Base-by-base conservation (phyloP, 2,888 invertebrate species). In the Mycalesis mineus region DNA sequence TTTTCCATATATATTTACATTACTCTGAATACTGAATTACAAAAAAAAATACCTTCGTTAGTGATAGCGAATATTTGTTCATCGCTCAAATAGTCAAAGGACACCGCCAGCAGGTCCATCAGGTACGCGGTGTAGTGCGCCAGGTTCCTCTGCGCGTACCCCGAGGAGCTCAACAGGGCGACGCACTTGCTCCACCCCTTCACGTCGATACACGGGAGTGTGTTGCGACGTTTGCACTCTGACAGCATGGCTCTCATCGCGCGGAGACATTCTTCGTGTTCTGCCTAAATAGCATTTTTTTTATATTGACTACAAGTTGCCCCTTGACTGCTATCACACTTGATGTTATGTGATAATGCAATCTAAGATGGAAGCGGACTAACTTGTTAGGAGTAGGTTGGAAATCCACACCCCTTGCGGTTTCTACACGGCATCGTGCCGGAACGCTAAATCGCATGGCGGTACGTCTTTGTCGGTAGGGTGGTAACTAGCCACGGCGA, bases 41-140 rank as follows among this genome's bases (percentile, higher is more conserved):
- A 2, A 2, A 22, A 22, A 22, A 22, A 22, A 11, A 28, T 40
- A 62, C 62, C 60, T 40, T 37, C 47, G 0, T 47, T 42, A 0
- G 62, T n/a, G 0, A 58, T 0, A 11, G 55, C 50, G 67, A 69
- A 2, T 73, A 65, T 7, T 71, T 73, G 9, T 33, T 45, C 29
- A 50, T 37, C 13, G 58, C 48, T 50, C 11, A 70, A 39, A 57
- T 69, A 68, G 22, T 56, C 68, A 17, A 78, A 61, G 4, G 78
- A 66, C 1, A 79, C 64, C 0, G 61, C 55, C 15, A 82, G 59
- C 1, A 77, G 13, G 49, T 81, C 77, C 14, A 58, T 53, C 50
- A 74, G 54, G 50, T 62, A 68, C 28, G 68, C 64, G 65, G 66
- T 67, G 31, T 68, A 66, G 31, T 51, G 11, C 28, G 48, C 60